Base-by-base conservation (phyloP, 1,140 invertebrate species). In the Helicoverpa zea region DNA sequence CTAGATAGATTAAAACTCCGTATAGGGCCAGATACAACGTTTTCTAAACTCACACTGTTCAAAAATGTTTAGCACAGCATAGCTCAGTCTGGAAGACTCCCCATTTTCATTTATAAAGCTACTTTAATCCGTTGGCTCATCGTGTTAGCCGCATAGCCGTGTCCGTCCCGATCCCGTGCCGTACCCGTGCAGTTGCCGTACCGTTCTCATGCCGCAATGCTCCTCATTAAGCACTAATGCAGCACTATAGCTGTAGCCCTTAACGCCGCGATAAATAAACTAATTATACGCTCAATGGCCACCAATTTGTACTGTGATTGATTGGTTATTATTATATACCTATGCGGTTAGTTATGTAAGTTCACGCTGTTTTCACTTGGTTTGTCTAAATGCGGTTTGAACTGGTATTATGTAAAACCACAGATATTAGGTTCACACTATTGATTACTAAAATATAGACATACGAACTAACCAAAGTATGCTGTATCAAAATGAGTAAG, bases 221-320 rank as follows among this genome's bases (percentile, higher is more conserved):
- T 79, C 59, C 59, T 82, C 75, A 82, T 82, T 82, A 82, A 73
- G 70, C 76, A 51, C 64, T 79, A 77, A 75, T 66, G 56, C 49
- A 35, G 52, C 49, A 78, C 14, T 63, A 35, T 74, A 70, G 43
- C 12, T 4, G 35, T 23, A 14, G 59, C 61, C 61, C 61, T 77
- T 77, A 77, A 77, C 61, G 29, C 56, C 35, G 61, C 51, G 61
- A 66, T 78, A 82, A 82, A 82, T 79, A 74, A 82, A 78, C 81
- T 82, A 73, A 79, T 81, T 79, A 82, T 63, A 64, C 18, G 58
- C 29, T 72, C 23, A 79, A 82, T 74, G 81, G 56, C 64, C 80
- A 70, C 23, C 63, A 74, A 75, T 82, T 77, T 66, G 75, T 54
- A 51, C 14, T 47, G 73, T n/a, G 61, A 61, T 75, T 75, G 73